Conservation (phyloP, 2,888 invertebrate genomes). For the Drosophila basisetae region DNA sequence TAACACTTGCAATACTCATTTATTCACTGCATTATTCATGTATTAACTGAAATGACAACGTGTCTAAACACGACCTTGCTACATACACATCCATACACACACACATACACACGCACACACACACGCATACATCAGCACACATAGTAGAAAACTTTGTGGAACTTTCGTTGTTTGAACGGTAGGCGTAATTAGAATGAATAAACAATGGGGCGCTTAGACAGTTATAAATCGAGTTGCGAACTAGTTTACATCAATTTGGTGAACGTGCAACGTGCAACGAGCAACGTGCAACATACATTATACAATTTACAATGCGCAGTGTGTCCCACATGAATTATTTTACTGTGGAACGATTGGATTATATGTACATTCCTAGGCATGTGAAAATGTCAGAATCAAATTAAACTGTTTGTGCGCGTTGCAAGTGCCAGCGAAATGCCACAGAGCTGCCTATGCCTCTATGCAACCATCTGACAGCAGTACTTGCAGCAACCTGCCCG, state of each 20-base stretch:
- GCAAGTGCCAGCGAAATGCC: constrained; percentile 23
- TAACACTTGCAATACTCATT: constrained; percentile 15
- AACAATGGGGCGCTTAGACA: constrained; percentile 25
- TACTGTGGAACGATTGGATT: constrained; percentile 54
- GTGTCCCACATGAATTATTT: constrained; percentile 75
- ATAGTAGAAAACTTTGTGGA: constrained; percentile 1
- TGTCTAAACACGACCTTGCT: constrained; percentile 41
- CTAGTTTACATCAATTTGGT: constrained; percentile 40
- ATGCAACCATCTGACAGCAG: constrained; percentile 8
- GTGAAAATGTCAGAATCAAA: constrained; percentile 63
- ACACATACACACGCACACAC: background rate
- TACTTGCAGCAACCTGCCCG: constrained; percentile 9
- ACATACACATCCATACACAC: background rate
- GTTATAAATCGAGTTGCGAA: constrained; percentile 14
- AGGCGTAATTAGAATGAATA: constrained; percentile 38
- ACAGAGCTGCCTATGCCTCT: constrained; percentile 2
- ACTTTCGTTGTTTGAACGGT: constrained; percentile 32
- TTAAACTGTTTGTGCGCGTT: constrained; percentile 48
- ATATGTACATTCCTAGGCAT: constrained; percentile 38
- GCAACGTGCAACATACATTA: constrained; percentile 2
- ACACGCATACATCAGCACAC: background rate
- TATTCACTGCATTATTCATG: constrained; percentile 22
- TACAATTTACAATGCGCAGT: constrained; percentile 24
- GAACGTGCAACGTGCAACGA: constrained; percentile 12
- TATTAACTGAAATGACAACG: constrained; percentile 37